A percentile compares a stretch with the other conserved stretches of the same genome.
These are phyloP conservation scores for Lycaon pictus DNA, from an alignment of 2,113 vertebrate species.

Conservation along the genomic window DNA sequence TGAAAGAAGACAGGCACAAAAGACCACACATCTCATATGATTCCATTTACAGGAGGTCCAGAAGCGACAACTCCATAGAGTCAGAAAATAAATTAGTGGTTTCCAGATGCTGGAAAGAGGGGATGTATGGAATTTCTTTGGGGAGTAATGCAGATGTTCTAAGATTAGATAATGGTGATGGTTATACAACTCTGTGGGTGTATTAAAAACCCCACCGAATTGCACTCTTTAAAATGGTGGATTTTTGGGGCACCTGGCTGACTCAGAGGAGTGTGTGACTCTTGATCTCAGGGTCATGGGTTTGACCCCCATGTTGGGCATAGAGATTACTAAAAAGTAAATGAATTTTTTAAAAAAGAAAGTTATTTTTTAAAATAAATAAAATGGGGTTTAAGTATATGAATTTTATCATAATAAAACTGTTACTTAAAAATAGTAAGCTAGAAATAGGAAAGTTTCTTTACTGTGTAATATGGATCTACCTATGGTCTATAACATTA, in stretches of 20 bases:
- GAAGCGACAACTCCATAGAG: neutral
- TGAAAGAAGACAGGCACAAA: neutral
- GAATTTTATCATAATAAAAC: constrained; percentile 21
- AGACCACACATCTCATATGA: too few species aligned
- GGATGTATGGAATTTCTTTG: neutral
- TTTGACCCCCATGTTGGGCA: neutral
- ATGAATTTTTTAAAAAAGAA: neutral
- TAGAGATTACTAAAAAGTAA: neutral
- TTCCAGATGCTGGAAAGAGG: neutral
- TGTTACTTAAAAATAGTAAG: neutral
- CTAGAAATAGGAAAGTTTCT: neutral
- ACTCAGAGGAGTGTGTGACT: neutral
- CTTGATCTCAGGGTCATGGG: neutral
- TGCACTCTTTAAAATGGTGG: neutral
- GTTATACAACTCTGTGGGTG: neutral
- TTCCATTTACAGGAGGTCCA: neutral
- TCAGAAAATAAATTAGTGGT: neutral
- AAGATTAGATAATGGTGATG: neutral
- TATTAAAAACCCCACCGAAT: neutral
- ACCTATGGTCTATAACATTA: neutral
- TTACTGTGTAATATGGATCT: neutral
- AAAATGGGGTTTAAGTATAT: neutral
- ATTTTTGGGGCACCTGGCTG: neutral
- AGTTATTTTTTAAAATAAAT: neutral
- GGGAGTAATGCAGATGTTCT: neutral